A percentile compares a stretch with the other conserved stretches of the same genome.
phyloP scores from a whole-genome alignment of 2,113 vertebrate genomes.

The Xiphophorus hellerii region DNA sequence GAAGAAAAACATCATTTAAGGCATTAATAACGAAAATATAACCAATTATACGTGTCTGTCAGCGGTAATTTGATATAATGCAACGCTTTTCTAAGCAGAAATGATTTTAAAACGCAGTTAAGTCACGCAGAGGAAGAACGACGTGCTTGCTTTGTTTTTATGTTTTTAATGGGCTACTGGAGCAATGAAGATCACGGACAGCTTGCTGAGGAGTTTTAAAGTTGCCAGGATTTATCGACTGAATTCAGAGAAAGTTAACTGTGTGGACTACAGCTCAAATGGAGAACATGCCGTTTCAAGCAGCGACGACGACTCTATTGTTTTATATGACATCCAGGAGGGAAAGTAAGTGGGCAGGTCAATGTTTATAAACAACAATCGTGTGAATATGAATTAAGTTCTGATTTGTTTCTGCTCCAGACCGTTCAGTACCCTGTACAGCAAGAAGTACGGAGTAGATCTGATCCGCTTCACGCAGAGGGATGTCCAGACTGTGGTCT shows the following conservation, averaged over 20 bases:
- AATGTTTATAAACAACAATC: not conserved
- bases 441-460: slow-evolving; percentile 99
- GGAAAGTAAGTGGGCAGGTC: slow-evolving; percentile 86
- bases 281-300: slow-evolving; percentile 95
- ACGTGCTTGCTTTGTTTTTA: not conserved
- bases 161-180: not conserved
- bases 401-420: slow-evolving; percentile 66
- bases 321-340: slow-evolving; percentile 94
- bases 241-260: slow-evolving; percentile 94
- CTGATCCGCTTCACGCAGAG: slow-evolving; percentile 96
- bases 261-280: slow-evolving; percentile 94
- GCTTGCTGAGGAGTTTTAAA: slow-evolving; percentile 93
- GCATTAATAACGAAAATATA: not conserved
- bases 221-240: slow-evolving; percentile 94
- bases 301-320: slow-evolving; percentile 97
- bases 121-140: not conserved
- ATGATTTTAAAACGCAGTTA: not conserved
- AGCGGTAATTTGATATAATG: not conserved
- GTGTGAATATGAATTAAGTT: not conserved
- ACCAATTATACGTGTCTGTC: not conserved
- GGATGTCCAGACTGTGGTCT: slow-evolving; percentile 90
- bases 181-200: slow-evolving; percentile 94
- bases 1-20: no score
- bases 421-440: slow-evolving; percentile 91
- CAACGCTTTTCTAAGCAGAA: not conserved